A percentile compares a stretch with the other conserved stretches of the same genome.
Evolutionary conservation across 2,797 vertebrate species (phyloP).

Genomic region (Adrianichthys oophorus): DNA sequence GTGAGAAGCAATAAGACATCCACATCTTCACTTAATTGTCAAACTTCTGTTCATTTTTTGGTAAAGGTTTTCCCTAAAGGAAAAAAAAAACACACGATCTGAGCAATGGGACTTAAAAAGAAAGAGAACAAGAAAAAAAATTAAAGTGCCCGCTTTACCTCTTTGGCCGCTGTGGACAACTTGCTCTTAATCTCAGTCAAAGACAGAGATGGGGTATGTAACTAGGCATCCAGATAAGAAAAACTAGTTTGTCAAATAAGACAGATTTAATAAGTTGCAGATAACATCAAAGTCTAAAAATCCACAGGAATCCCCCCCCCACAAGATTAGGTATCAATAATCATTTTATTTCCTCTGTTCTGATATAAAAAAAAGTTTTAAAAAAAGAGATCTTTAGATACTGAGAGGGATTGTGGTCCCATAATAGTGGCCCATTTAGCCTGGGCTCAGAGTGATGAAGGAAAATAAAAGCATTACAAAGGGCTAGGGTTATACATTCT

Average conservation of each 20-base stretch:
- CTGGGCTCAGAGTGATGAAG: constrained; percentile 54
- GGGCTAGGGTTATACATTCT: constrained; percentile 73
- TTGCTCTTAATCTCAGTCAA: constrained; percentile 77
- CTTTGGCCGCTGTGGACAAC: constrained; percentile 72
- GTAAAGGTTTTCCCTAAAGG: constrained; percentile 74
- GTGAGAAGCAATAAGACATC: constrained; percentile 35
- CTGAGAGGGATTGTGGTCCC: constrained; percentile 17
- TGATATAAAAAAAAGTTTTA: not conserved
- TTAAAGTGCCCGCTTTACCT: constrained; percentile 54
- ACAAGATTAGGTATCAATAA: not conserved
- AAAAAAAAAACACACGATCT: constrained; percentile 40
- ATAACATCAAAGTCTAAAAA: constrained; percentile 22
- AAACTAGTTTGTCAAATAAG: constrained; percentile 29
- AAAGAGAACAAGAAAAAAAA: constrained; percentile 26
- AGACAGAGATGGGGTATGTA: constrained; percentile 48
- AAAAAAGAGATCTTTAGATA: not conserved
- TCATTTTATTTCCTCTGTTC: not conserved
- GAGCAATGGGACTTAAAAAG: constrained; percentile 27
- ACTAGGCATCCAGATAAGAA: constrained; percentile 59
- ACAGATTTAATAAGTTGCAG: constrained; percentile 26
- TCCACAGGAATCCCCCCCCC: not conserved
- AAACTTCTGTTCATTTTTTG: constrained; percentile 83
- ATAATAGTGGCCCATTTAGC: constrained; percentile 49
- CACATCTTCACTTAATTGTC: constrained; percentile 78
- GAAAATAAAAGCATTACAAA: constrained; percentile 68